Base-by-base conservation (phyloP, 2,113 vertebrate genomes). In the Etheostoma cragini region DNA sequence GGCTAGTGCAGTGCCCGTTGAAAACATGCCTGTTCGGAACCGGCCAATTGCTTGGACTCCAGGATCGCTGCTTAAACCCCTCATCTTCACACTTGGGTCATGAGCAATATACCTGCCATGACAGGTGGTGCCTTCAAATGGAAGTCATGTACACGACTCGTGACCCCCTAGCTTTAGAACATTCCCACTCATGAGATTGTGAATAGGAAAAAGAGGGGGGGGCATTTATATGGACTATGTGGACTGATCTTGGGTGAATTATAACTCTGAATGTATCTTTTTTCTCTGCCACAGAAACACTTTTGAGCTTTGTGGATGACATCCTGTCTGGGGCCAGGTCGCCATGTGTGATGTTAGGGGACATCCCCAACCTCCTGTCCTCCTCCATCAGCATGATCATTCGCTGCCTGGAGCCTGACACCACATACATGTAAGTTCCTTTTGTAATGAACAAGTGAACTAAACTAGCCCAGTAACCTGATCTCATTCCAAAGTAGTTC, bases 251-350 rank as follows among this genome's bases (percentile, higher is more conserved):
- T 22, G 1, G 8, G 14, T 47, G 53, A 45, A 8, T 61, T 35
- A 16, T 66, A 21, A 4, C 52, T 60, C 35, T 78, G 1, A 38
- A 13, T 62, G 6, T 22, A 26, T 83, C 19, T 65, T 70, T 38
- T 80, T 8, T 61, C n/a, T 80, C 7, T 81, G 30, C 42, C 38
- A 12, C 93, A 99, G 98, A 99, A 95, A 97, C 96, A 0, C 94
- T 99, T 83, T 87, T 99, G 94, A 99, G 98, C 90, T 99, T 99
- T 0, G 96, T 98, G 82, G 98, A 99, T 2, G 98, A 99, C 91
- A 97, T 99, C 88, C 93, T 99, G 91, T 99, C 98, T 0, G 98
- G 98, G 1, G 97, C 98, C 68, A 97, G 98, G 94, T 97, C 98
- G 10, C 98, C 98, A 0, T 99, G 98, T 19, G 97, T 97, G 82